A percentile compares a stretch with the other conserved stretches of the same genome.
These are phyloP conservation scores for Todiramphus saurophagus DNA, from an alignment of 2,113 vertebrate genomes.

Conservation along the genomic window DNA sequence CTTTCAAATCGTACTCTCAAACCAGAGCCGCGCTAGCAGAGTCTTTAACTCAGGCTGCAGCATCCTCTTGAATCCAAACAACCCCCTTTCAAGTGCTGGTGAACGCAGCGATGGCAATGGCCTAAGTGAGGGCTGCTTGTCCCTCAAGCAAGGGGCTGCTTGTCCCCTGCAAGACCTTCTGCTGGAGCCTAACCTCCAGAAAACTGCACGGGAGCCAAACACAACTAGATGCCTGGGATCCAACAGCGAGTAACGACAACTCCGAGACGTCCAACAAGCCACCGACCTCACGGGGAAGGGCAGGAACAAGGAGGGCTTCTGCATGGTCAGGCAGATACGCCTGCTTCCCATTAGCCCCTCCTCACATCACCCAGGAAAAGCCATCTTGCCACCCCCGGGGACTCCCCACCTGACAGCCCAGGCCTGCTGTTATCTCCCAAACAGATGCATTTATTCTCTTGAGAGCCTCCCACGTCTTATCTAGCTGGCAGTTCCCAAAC, in stretches of 20 bases:
- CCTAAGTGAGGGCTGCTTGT: neutral
- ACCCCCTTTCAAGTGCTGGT: neutral
- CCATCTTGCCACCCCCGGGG: neutral
- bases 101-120: neutral
- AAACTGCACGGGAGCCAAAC: neutral
- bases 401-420: slow-evolving; percentile 48
- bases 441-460: slow-evolving; percentile 27
- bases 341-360: neutral
- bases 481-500: neutral
- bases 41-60: neutral
- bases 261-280: fast-evolving
- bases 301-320: neutral
- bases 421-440: slow-evolving; percentile 43
- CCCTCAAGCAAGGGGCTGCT: neutral
- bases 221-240: neutral
- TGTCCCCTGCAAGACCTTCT: neutral
- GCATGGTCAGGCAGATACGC: neutral
- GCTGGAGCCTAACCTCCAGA: neutral
- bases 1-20: neutral
- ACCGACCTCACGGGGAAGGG: neutral
- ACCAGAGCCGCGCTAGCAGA: fast-evolving
- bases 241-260: neutral
- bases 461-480: slow-evolving; percentile 39
- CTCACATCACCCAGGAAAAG: neutral
- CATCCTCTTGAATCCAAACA: neutral